Percentiles rank a stretch among this genome's conserved stretches.
Conservation (phyloP, 2,888 invertebrate species). For the Heteromurus nitidus region DNA sequence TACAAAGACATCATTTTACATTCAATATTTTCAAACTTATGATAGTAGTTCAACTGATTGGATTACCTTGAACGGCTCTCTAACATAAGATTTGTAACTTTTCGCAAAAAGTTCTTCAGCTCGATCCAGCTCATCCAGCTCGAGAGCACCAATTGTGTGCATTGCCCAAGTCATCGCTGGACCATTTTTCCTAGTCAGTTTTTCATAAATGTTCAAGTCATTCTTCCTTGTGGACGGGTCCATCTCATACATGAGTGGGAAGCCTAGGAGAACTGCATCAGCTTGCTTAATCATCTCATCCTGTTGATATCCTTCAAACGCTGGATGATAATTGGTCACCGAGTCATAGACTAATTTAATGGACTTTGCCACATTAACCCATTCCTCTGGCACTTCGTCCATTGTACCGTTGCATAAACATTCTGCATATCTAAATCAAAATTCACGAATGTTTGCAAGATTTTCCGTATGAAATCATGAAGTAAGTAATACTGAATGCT, state of each 20-base stretch:
- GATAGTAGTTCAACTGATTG: neutral
- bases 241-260: conserved; percentile 75
- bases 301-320: conserved; percentile 75
- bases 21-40: neutral
- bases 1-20: conserved; percentile 62
- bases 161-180: conserved; percentile 77
- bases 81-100: conserved; percentile 74
- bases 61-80: conserved; percentile 76
- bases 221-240: conserved; percentile 74
- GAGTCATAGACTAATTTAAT: conserved; percentile 75
- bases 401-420: conserved; percentile 65
- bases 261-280: conserved; percentile 76
- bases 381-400: conserved; percentile 70
- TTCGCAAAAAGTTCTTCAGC: conserved; percentile 75
- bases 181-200: conserved; percentile 74
- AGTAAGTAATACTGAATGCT: too few species aligned
- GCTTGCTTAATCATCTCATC: conserved; percentile 74
- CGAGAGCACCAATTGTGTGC: conserved; percentile 76
- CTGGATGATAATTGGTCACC: conserved; percentile 75
- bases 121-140: conserved; percentile 74
- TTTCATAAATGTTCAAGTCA: conserved; percentile 75
- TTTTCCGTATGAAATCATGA: too few species aligned
- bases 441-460: too few species aligned
- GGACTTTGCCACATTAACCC: conserved; percentile 72
- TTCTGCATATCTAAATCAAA: conserved; percentile 69